phyloP scores from a whole-genome alignment of 1,140 invertebrate genomes.

The Thalassaphorura encarpata region DNA sequence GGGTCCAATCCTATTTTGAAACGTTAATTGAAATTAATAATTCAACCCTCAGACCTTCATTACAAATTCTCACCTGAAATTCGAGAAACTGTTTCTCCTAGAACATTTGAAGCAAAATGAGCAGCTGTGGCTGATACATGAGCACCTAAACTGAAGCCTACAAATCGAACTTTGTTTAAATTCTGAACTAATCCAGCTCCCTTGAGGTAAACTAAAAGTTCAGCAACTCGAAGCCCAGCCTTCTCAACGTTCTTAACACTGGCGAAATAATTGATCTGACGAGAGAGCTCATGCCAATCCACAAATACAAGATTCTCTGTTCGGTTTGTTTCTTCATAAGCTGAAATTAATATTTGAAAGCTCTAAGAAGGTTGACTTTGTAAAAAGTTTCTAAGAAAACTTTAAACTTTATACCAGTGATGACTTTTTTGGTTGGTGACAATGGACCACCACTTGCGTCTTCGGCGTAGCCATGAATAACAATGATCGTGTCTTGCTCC shows the following conservation, averaged over 20 bases:
- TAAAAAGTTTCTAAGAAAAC: neutral
- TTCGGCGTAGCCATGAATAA: conserved; percentile 2
- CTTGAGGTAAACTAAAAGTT: conserved; percentile 18
- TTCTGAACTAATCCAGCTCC: neutral
- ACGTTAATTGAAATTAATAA: neutral
- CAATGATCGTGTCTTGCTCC: neutral
- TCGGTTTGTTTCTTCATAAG: neutral
- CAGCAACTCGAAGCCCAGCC: conserved; percentile 18
- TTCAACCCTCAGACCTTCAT: neutral
- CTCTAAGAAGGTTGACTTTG: neutral
- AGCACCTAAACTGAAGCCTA: conserved; percentile 35
- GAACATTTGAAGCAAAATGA: conserved; percentile 10
- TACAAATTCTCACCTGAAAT: conserved; percentile 18
- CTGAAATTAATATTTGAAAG: neutral
- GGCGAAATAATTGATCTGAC: conserved; percentile 21
- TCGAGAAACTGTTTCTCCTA: conserved; percentile 13
- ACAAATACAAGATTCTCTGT: conserved; percentile 15
- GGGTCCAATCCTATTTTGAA: conserved; percentile 20
- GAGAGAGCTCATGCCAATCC: conserved; percentile 16
- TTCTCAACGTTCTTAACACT: conserved; percentile 17
- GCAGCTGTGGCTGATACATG: conserved; percentile 34
- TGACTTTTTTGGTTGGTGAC: conserved; percentile 4
- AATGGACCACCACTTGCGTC: neutral
- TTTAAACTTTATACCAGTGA: too few relatives aligned
- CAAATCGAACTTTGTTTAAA: conserved; percentile 31